A percentile compares a stretch with the other conserved stretches of the same genome.
These are phyloP conservation scores for Daubentonia madagascariensis DNA, from an alignment of 2,113 vertebrate genomes.

Conservation along the genomic window DNA sequence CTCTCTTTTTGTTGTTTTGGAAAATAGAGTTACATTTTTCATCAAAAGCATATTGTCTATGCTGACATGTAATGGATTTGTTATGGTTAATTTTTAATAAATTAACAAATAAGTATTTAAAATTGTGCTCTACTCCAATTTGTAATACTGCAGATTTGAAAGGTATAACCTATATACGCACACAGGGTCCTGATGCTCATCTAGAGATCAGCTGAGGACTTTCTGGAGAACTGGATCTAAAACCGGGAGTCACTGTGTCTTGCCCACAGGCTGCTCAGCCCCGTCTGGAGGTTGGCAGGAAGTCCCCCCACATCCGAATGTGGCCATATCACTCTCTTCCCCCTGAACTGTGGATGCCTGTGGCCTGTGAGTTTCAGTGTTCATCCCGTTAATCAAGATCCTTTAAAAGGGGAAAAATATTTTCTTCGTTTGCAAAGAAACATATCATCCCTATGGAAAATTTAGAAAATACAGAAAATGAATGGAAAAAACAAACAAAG, in stretches of 20 bases:
- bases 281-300: background rate
- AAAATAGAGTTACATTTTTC: background rate
- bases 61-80: background rate
- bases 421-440: background rate
- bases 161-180: rapidly evolving
- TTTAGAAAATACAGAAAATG: background rate
- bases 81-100: background rate
- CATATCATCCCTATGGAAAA: background rate
- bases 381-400: background rate
- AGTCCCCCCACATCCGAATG: rapidly evolving
- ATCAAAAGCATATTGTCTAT: background rate
- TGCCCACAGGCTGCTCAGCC: background rate
- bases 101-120: background rate
- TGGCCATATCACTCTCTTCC: rapidly evolving
- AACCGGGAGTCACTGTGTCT: background rate
- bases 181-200: background rate
- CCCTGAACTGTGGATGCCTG: rapidly evolving
- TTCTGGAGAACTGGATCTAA: background rate
- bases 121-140: background rate
- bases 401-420: background rate
- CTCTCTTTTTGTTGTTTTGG: background rate
- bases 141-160: rapidly evolving
- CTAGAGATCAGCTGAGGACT: background rate
- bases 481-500: background rate
- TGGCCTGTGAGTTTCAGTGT: background rate